These are phyloP conservation scores for Holcopasites calliopsidis DNA, from an alignment of 1,140 invertebrate genomes.

Conservation along the genomic window DNA sequence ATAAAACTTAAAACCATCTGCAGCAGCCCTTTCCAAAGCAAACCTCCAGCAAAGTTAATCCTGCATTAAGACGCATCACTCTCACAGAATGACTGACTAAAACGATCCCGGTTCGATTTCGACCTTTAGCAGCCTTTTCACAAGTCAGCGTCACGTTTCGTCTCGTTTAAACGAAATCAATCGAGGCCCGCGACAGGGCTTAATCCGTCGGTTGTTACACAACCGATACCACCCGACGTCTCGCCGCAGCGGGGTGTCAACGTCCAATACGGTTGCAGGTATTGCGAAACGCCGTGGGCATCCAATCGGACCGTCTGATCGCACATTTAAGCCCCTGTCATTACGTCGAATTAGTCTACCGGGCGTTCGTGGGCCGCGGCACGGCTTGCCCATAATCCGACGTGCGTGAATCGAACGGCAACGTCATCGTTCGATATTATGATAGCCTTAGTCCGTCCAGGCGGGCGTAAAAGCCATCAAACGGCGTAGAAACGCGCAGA, in stretches of 20 bases:
- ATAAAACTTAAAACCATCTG: no score
- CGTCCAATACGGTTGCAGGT: constrained; percentile 65
- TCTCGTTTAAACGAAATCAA: constrained; percentile 72
- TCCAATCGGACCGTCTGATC: constrained; percentile 66
- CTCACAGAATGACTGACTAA: background rate
- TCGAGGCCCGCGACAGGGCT: constrained; percentile 63
- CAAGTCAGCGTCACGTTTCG: constrained; percentile 52
- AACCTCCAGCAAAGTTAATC: constrained; percentile 1
- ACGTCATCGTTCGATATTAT: constrained; percentile 54
- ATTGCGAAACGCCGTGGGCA: constrained; percentile 69
- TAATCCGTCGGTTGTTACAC: constrained; percentile 65
- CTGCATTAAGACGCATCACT: background rate
- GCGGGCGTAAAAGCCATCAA: background rate
- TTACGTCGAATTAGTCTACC: constrained; percentile 69
- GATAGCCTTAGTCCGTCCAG: background rate
- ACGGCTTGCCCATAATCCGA: constrained; percentile 46
- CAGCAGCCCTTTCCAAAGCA: no score
- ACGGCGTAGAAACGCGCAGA: background rate
- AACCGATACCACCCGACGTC: constrained; percentile 58
- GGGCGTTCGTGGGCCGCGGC: constrained; percentile 34
- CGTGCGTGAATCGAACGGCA: constrained; percentile 30
- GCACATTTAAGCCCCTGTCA: constrained; percentile 67
- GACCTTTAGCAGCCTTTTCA: constrained; percentile 49
- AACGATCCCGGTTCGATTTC: background rate
- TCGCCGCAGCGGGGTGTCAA: constrained; percentile 60